A percentile compares a stretch with the other conserved stretches of the same genome.
These are phyloP conservation scores for Pseudanteris insignis DNA, from an alignment of 2,888 invertebrate species.

Conservation along the genomic window DNA sequence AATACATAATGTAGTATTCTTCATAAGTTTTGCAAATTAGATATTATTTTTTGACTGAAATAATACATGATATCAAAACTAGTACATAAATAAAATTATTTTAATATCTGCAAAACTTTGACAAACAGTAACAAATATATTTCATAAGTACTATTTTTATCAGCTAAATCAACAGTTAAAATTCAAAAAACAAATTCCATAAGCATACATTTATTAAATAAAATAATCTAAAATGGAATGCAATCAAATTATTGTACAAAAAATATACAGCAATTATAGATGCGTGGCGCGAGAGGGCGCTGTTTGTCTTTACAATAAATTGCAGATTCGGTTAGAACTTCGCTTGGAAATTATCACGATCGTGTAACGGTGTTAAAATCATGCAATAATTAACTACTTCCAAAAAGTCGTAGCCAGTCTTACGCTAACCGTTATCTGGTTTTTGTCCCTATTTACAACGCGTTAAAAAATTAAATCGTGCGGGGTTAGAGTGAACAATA, in stretches of 20 bases:
- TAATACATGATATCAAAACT: no score
- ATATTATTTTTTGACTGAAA: no score
- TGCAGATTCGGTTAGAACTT: constrained; percentile 29
- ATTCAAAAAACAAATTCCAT: no score
- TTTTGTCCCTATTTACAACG: background rate
- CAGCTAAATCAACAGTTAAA: no score
- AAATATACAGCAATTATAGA: background rate
- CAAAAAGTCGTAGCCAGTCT: constrained; percentile 10
- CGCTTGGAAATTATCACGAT: constrained; percentile 18
- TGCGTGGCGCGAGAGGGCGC: constrained; percentile 6
- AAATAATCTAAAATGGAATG: background rate
- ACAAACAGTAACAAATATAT: no score
- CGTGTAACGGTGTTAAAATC: constrained; percentile 29
- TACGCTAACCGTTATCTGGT: constrained; percentile 2
- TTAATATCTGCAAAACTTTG: no score
- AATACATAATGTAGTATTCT: no score
- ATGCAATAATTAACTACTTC: constrained; percentile 32
- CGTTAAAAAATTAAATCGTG: constrained; percentile 11
- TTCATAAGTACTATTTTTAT: no score
- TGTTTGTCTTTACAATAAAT: constrained; percentile 1
- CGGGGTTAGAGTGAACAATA: constrained; percentile 49
- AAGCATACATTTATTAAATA: background rate
- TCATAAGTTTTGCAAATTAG: no score
- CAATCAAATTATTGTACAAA: no score
- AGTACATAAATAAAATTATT: no score